Percentiles rank a stretch among this genome's conserved stretches.
Conservation (phyloP, 2,113 vertebrate genomes). For the Guaruba guarouba region DNA sequence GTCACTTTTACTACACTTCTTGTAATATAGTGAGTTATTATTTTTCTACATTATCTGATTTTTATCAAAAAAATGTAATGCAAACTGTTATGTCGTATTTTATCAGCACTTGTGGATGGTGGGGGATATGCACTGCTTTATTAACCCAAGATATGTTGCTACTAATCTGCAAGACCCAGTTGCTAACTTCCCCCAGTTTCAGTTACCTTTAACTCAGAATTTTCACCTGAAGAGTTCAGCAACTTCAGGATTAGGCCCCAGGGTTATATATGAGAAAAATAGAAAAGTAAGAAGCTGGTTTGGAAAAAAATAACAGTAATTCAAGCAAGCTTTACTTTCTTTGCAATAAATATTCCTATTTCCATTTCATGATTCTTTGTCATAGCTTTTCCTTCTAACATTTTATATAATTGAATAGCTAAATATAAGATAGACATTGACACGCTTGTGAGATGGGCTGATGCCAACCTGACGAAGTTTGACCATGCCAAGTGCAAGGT, state of each 20-base stretch:
- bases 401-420: not conserved
- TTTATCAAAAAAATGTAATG: not conserved
- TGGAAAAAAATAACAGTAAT: not conserved
- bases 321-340: not conserved
- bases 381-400: not conserved
- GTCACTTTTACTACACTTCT: not conserved
- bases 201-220: not conserved
- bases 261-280: not conserved
- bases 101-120: not conserved
- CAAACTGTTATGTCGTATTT: accelerated
- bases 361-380: not conserved
- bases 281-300: not conserved
- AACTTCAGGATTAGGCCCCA: not conserved
- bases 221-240: not conserved
- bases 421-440: not conserved
- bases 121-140: not conserved
- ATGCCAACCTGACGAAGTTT: no score
- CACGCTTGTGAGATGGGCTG: no score
- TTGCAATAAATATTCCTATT: not conserved
- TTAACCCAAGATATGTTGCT: not conserved
- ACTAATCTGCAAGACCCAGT: not conserved
- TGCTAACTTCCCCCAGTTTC: not conserved
- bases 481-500: no score
- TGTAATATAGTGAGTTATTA: not conserved
- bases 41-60: not conserved